Conservation (phyloP, 2,888 invertebrate genomes). For the Sarcophaga carnaria region DNA sequence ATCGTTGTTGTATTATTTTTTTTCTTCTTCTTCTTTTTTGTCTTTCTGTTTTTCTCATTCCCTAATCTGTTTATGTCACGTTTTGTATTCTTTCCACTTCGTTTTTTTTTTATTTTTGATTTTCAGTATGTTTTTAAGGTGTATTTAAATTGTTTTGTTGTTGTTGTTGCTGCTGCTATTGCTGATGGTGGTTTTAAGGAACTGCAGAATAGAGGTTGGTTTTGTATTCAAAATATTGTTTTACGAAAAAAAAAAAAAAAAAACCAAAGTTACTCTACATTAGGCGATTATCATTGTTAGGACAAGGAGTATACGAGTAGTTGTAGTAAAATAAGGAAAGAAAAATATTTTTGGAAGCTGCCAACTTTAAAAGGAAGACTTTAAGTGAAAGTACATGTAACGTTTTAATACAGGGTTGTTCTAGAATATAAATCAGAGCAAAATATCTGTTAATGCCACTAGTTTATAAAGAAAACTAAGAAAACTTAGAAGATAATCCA, state of each 20-base stretch:
- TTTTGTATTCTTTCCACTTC: conserved; percentile 66
- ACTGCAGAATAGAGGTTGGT: conserved; percentile 31
- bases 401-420: too few species aligned
- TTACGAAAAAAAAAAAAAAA: neutral
- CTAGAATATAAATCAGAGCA: too few species aligned
- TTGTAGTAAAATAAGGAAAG: too few species aligned
- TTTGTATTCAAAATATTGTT: conserved; percentile 34
- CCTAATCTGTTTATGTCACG: conserved; percentile 73
- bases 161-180: neutral
- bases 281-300: neutral
- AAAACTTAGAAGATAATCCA: too few species aligned
- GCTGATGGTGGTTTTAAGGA: conserved; percentile 14
- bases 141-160: conserved; percentile 46
- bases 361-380: too few species aligned
- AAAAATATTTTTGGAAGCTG: too few species aligned
- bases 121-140: conserved; percentile 36
- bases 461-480: too few species aligned
- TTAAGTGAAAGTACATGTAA: too few species aligned
- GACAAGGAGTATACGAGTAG: too few species aligned
- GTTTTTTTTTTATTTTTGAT: conserved; percentile 27
- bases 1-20: conserved; percentile 39
- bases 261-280: conserved; percentile 43
- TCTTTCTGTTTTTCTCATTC: conserved; percentile 24
- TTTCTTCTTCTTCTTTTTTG: conserved; percentile 50
- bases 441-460: too few species aligned